Evolutionary conservation across 92 coral and sea anemone genomes (phyloP).

Genomic region (Palythoa caribaeorum): DNA sequence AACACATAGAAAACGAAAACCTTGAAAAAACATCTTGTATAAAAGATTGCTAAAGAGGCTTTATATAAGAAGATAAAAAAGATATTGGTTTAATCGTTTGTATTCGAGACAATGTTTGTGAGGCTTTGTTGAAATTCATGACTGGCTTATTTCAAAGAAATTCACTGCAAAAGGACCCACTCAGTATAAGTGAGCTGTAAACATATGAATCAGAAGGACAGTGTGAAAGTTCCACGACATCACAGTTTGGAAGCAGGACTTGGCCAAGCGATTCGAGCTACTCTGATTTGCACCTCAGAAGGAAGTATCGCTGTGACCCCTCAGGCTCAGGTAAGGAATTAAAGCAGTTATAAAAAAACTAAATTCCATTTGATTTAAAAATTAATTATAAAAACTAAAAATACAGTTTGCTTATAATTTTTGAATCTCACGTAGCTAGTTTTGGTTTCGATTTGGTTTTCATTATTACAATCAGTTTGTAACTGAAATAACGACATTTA

Average conservation of each 20-base stretch:
- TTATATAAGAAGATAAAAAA: not conserved
- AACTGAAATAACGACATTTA: no score
- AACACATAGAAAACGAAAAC: constrained; percentile 37
- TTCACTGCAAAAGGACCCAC: constrained; percentile 3
- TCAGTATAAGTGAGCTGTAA: not conserved
- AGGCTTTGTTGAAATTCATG: constrained; percentile 11
- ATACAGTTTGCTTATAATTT: no score
- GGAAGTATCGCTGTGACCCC: constrained; percentile 63
- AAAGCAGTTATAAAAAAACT: no score
- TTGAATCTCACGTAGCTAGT: no score
- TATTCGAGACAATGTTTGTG: not conserved
- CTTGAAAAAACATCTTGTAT: not conserved
- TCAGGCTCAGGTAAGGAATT: constrained; percentile 38
- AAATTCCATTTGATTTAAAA: no score
- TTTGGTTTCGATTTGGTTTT: no score
- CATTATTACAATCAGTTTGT: no score
- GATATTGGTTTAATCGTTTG: not conserved
- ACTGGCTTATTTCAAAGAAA: constrained; percentile 27
- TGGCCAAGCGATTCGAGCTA: constrained; percentile 83
- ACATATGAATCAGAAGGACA: constrained; percentile 82
- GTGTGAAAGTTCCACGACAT: constrained; percentile 67
- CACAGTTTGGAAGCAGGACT: constrained; percentile 88
- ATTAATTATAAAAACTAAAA: no score
- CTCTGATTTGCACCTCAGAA: constrained; percentile 74
- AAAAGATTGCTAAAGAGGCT: not conserved